phyloP scores from a whole-genome alignment of 2,113 vertebrate genomes.

The Lagenorhynchus albirostris region DNA sequence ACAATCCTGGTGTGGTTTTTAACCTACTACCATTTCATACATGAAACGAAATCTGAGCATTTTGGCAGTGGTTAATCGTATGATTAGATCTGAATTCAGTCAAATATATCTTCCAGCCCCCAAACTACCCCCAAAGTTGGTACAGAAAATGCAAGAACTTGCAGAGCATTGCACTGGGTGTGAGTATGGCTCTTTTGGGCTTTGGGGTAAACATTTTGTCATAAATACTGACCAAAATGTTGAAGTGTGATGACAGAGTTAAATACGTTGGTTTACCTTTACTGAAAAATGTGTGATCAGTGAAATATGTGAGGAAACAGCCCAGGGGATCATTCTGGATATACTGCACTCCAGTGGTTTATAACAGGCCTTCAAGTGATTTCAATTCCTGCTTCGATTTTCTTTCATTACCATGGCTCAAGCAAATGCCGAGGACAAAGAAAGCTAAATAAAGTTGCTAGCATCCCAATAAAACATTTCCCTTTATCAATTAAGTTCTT shows the following conservation, averaged over 20 bases:
- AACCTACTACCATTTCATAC: background rate
- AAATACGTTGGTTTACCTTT: background rate
- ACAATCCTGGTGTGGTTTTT: background rate
- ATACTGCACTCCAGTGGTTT: background rate
- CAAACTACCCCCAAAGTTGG: background rate
- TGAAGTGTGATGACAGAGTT: background rate
- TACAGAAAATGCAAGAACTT: background rate
- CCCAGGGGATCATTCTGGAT: background rate
- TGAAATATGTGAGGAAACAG: background rate
- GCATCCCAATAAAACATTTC: background rate
- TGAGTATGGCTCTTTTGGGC: background rate
- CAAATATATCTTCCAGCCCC: background rate
- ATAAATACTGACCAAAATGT: background rate
- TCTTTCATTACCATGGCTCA: background rate
- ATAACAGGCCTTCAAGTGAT: background rate
- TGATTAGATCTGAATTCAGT: background rate
- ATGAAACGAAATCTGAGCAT: background rate
- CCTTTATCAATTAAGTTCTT: background rate
- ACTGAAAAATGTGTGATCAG: background rate
- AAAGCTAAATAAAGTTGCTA: background rate
- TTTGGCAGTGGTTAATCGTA: background rate
- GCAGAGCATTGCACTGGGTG: background rate
- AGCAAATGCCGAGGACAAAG: background rate
- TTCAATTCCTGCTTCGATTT: background rate
- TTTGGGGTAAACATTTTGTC: background rate